phyloP scores from a whole-genome alignment of 2,888 invertebrate genomes.

The Oscheius sp. region DNA sequence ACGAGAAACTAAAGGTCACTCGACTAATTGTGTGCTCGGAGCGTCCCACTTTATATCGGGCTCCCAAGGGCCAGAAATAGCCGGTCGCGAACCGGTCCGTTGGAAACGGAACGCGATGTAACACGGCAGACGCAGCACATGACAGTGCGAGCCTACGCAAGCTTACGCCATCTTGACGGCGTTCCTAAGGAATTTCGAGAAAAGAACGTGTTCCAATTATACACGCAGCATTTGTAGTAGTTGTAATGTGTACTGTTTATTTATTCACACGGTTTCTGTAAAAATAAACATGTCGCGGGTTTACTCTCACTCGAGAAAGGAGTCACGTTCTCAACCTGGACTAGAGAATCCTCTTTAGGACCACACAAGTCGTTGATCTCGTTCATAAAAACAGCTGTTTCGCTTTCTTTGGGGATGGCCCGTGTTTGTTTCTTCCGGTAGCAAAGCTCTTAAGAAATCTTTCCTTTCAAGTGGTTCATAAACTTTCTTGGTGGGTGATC shows the following conservation, averaged over 20 bases:
- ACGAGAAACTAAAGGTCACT: conserved; percentile 36
- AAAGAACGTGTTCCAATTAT: conserved; percentile 15
- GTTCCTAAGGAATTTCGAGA: background rate
- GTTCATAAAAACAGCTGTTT: background rate
- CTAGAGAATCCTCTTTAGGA: background rate
- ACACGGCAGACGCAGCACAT: conserved; percentile 33
- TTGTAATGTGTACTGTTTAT: background rate
- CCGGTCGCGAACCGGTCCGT: conserved; percentile 33
- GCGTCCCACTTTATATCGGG: conserved; percentile 34
- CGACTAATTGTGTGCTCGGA: conserved; percentile 33
- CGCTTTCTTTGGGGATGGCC: background rate
- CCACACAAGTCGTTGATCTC: too few species aligned
- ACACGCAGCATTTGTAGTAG: background rate
- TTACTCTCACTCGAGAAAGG: conserved; percentile 5
- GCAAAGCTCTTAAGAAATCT: too few species aligned
- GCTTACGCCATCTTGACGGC: background rate
- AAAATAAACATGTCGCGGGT: conserved; percentile 21
- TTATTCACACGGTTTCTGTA: background rate
- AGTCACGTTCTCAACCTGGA: conserved; percentile 12
- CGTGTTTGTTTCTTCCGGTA: too few species aligned
- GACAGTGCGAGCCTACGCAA: conserved; percentile 11
- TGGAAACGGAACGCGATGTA: conserved; percentile 36
- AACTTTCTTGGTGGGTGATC: too few species aligned
- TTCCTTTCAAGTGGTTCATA: too few species aligned
- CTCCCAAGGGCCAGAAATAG: conserved; percentile 36